phyloP scores from a whole-genome alignment of 2,113 vertebrate genomes.

The Oreamnos americanus region DNA sequence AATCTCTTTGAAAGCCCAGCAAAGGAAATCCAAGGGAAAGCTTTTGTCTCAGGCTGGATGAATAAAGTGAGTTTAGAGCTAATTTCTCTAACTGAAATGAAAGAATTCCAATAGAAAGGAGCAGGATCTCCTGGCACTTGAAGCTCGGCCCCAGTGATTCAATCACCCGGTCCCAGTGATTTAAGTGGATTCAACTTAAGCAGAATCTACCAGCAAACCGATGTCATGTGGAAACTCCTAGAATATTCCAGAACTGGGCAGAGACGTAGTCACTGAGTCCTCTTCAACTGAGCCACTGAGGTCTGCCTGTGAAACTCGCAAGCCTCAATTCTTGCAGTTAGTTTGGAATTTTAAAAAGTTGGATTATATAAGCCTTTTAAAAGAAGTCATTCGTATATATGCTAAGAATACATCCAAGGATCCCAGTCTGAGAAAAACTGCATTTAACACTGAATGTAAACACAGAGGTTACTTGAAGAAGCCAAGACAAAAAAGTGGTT shows the following conservation, averaged over 20 bases:
- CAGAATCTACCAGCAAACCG: not conserved
- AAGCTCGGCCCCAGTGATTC: not conserved
- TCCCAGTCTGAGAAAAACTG: not conserved
- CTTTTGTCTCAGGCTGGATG: not conserved
- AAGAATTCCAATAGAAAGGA: not conserved
- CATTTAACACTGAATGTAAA: slow-evolving; percentile 30
- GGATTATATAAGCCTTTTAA: not conserved
- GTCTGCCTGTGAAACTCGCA: not conserved
- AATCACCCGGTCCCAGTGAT: not conserved
- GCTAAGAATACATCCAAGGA: not conserved
- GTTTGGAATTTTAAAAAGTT: slow-evolving; percentile 7
- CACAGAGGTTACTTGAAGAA: slow-evolving; percentile 9
- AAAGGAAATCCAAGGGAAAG: not conserved
- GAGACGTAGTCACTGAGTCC: not conserved
- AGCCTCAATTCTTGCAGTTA: not conserved
- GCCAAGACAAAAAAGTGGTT: not conserved
- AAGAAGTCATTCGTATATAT: not conserved
- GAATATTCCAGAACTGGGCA: not conserved
- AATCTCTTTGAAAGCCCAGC: not conserved
- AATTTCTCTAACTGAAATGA: not conserved
- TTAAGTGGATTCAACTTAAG: not conserved
- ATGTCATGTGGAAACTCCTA: not conserved
- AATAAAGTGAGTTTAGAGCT: not conserved
- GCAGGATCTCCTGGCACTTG: not conserved
- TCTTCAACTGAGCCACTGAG: not conserved